Evolutionary conservation across 1,140 invertebrate species (phyloP).

Genomic region (Drosophila navojoa): DNA sequence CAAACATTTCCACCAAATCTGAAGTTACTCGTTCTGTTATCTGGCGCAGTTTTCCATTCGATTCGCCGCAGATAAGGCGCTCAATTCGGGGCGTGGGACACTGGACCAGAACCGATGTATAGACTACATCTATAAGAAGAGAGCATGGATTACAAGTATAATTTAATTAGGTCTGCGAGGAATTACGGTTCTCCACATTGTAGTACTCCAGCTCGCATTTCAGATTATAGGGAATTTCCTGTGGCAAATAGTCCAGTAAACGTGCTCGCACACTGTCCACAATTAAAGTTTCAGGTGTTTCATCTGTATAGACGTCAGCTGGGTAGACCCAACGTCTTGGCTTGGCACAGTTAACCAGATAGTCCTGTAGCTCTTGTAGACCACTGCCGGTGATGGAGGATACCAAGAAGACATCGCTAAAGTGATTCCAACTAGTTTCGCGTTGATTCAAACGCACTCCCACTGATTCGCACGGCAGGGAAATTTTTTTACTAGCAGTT

Average conservation of each 20-base stretch:
- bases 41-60: constrained; percentile 87
- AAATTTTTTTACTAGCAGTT: constrained; percentile 28
- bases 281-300: constrained; percentile 88
- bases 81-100: constrained; percentile 87
- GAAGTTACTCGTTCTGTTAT: constrained; percentile 86
- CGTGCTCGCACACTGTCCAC: constrained; percentile 90
- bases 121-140: constrained; percentile 85
- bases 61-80: constrained; percentile 87
- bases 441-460: constrained; percentile 45
- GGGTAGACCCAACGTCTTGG: constrained; percentile 88
- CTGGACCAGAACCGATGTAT: constrained; percentile 86
- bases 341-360: constrained; percentile 88
- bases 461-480: no score
- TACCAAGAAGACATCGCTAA: constrained; percentile 94
- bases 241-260: constrained; percentile 90
- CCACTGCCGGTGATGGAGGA: constrained; percentile 92
- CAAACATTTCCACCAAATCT: constrained; percentile 82
- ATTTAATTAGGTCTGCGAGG: background rate
- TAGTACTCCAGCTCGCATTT: constrained; percentile 88
- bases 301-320: constrained; percentile 88
- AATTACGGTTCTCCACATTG: constrained; percentile 85
- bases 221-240: constrained; percentile 93
- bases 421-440: constrained; percentile 88
- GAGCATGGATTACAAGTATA: background rate
- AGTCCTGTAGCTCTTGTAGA: constrained; percentile 90